Percentiles rank a stretch among this genome's conserved stretches.
phyloP scores from a whole-genome alignment of 2,888 invertebrate species.

The Scaptomyza cyrtandrae region DNA sequence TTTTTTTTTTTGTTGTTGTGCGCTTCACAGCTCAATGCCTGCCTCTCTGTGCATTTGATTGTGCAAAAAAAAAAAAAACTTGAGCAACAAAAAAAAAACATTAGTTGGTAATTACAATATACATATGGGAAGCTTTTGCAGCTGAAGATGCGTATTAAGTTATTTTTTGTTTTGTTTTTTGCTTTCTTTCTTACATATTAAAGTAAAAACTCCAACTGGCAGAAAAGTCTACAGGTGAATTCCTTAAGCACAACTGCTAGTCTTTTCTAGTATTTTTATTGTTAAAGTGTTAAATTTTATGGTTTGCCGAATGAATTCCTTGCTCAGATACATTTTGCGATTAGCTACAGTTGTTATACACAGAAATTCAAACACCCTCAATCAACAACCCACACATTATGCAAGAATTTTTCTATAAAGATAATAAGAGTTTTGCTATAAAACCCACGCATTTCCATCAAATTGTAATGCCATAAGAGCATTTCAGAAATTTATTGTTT shows the following conservation, averaged over 20 bases:
- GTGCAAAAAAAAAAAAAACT: slow-evolving; percentile 6
- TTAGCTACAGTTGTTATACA: slow-evolving; percentile 17
- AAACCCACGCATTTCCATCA: slow-evolving; percentile 50
- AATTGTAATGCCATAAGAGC: slow-evolving; percentile 49
- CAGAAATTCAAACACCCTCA: slow-evolving; percentile 17
- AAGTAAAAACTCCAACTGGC: slow-evolving; percentile 3
- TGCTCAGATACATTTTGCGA: slow-evolving; percentile 8
- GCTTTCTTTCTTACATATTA: neutral
- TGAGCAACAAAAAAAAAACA: neutral
- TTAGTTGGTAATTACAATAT: slow-evolving; percentile 42
- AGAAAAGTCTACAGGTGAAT: slow-evolving; percentile 1
- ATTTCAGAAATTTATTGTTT: slow-evolving; percentile 44
- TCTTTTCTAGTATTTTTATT: neutral
- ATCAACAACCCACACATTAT: slow-evolving; percentile 50
- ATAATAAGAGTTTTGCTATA: slow-evolving; percentile 18
- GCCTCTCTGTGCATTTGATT: slow-evolving; percentile 11
- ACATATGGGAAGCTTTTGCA: slow-evolving; percentile 13
- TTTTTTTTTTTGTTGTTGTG: slow-evolving; percentile 17
- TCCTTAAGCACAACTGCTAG: neutral
- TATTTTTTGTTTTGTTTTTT: slow-evolving; percentile 9
- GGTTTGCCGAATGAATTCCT: neutral
- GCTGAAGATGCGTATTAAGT: slow-evolving; percentile 26
- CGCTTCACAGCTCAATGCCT: slow-evolving; percentile 28
- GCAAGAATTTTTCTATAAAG: neutral
- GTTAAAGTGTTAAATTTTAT: neutral